Evolutionary conservation across 2,888 invertebrate species (phyloP).

Genomic region (Drosophila pseudotalamancana): DNA sequence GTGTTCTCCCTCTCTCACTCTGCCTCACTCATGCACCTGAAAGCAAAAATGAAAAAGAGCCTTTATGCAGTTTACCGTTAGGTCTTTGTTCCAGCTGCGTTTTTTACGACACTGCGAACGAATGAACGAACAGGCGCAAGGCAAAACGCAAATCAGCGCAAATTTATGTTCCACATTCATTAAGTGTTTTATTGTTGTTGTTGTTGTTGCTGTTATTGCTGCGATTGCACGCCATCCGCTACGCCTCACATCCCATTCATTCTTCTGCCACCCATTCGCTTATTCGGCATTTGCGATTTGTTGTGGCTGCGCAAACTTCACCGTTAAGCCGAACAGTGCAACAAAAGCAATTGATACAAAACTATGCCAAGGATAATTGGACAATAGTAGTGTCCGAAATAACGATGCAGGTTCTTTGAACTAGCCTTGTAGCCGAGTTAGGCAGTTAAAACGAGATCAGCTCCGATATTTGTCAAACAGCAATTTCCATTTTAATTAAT

Average conservation of each 20-base stretch:
- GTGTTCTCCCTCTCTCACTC: not conserved
- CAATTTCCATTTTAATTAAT: not conserved
- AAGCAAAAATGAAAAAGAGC: slow-evolving; percentile 22
- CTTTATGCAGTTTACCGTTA: slow-evolving; percentile 31
- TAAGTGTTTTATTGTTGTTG: slow-evolving; percentile 13
- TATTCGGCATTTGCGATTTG: slow-evolving; percentile 53
- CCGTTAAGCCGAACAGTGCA: slow-evolving; percentile 59
- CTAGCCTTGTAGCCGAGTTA: not conserved
- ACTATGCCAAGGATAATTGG: slow-evolving; percentile 47
- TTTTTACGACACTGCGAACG: slow-evolving; percentile 16
- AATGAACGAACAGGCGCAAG: slow-evolving; percentile 11
- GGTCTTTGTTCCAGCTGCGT: slow-evolving; percentile 16
- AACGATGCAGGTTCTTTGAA: slow-evolving; percentile 36
- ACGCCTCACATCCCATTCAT: slow-evolving; percentile 25
- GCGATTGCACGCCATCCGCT: slow-evolving; percentile 53
- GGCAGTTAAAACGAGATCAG: not conserved
- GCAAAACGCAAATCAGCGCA: slow-evolving; percentile 34
- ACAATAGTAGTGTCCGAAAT: slow-evolving; percentile 7
- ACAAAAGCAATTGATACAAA: slow-evolving; percentile 22
- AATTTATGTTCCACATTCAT: slow-evolving; percentile 62
- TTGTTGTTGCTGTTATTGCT: slow-evolving; percentile 10
- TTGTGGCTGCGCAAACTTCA: slow-evolving; percentile 64
- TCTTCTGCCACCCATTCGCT: slow-evolving; percentile 16
- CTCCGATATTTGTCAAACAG: no score
- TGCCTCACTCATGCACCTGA: slow-evolving; percentile 25